phyloP scores from a whole-genome alignment of 2,113 vertebrate species.

The Elephantulus edwardii region DNA sequence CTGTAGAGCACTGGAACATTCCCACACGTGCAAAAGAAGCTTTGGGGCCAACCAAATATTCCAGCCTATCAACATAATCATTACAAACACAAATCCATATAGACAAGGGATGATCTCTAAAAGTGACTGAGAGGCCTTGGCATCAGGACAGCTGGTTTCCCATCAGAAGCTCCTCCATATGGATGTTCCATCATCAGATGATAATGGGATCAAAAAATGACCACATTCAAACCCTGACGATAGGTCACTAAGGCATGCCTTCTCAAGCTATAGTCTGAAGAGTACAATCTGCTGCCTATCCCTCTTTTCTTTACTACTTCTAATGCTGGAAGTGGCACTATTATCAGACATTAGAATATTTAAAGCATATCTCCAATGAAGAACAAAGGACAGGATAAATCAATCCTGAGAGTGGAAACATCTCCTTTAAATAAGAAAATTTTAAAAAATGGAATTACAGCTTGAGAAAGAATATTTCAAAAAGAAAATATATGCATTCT shows the following conservation, averaged over 20 bases:
- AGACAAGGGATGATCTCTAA: not conserved
- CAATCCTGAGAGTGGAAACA: not conserved
- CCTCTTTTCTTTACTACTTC: not conserved
- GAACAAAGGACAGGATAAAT: not conserved
- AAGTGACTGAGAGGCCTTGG: not conserved
- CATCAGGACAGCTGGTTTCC: not conserved
- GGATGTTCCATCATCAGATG: not conserved
- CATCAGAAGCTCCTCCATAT: not conserved
- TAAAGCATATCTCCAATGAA: constrained; percentile 5
- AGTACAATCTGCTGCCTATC: not conserved
- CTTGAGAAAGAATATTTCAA: not conserved
- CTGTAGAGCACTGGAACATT: not conserved
- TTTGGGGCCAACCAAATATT: not conserved
- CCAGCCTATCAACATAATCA: not conserved
- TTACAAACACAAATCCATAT: not conserved
- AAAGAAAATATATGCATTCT: constrained; percentile 1
- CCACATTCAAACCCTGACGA: not conserved
- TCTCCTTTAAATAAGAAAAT: not conserved
- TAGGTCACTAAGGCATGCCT: not conserved
- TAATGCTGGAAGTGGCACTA: not conserved
- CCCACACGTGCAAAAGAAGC: not conserved
- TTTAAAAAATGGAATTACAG: not conserved
- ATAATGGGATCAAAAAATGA: not conserved
- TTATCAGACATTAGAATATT: not conserved
- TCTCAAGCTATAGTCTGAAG: no score